Conservation (phyloP, 2,888 invertebrate genomes). For the Germaria angustata region DNA sequence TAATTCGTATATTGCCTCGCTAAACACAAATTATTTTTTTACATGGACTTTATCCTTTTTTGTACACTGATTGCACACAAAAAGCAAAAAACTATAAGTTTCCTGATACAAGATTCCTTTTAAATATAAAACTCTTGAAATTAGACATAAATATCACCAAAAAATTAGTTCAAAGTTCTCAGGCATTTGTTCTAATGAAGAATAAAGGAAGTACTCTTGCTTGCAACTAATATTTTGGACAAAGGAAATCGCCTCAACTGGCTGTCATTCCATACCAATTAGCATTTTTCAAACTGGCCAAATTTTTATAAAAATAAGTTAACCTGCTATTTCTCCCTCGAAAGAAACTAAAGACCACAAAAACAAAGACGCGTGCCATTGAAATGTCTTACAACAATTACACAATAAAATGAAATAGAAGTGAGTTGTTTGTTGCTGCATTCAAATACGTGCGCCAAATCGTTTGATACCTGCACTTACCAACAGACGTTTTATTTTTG, state of each 20-base stretch:
- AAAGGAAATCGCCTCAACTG: conserved; percentile 18
- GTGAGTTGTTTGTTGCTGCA: conserved; percentile 3
- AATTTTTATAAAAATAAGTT: conserved; percentile 25
- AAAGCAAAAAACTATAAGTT: no score
- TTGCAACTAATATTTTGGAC: not conserved
- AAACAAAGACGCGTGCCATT: conserved; percentile 57
- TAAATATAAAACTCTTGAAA: not conserved
- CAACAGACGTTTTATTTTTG: not conserved
- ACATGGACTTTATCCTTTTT: no score
- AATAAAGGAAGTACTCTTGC: not conserved
- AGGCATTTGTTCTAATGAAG: not conserved
- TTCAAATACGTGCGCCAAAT: conserved; percentile 34
- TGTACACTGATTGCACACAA: no score
- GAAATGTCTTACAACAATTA: conserved; percentile 42
- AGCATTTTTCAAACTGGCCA: conserved; percentile 45
- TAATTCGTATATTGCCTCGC: no score
- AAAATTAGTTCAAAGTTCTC: not conserved
- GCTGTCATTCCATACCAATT: conserved; percentile 45
- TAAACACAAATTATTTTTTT: no score
- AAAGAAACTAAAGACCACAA: not conserved
- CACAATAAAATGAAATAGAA: not conserved
- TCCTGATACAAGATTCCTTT: no score
- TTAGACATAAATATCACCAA: not conserved
- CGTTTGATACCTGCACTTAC: conserved; percentile 33
- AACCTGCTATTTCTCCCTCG: not conserved